A percentile compares a stretch with the other conserved stretches of the same genome.
These are phyloP conservation scores for Caretta caretta DNA, from an alignment of 2,113 vertebrate genomes.

Conservation along the genomic window DNA sequence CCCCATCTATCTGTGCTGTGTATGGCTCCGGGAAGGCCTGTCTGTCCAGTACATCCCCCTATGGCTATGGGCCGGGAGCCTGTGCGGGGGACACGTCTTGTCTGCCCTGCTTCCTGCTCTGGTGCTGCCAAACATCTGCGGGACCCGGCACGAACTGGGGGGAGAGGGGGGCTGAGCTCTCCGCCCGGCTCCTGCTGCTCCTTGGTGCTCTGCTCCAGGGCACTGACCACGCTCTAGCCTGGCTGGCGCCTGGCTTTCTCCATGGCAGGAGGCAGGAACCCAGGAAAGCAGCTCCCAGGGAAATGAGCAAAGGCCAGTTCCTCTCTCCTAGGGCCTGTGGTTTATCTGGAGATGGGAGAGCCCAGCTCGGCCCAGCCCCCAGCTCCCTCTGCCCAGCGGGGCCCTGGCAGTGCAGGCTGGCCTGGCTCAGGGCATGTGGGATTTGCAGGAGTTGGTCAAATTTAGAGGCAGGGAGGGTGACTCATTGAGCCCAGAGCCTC, in stretches of 20 bases:
- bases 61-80: background rate
- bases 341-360: background rate
- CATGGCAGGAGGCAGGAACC: too few relatives aligned
- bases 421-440: background rate
- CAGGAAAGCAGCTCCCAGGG: background rate
- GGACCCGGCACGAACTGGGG: background rate
- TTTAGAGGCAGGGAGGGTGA: conserved; percentile 34
- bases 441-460: conserved; percentile 7
- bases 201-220: background rate
- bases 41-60: background rate
- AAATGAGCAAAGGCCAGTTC: background rate
- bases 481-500: conserved; percentile 73
- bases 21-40: background rate
- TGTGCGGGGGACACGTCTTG: background rate
- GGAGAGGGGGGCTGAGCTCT: too few relatives aligned
- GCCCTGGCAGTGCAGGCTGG: background rate
- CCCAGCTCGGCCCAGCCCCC: background rate
- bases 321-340: background rate
- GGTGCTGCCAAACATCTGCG: background rate
- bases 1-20: background rate
- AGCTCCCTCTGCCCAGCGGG: background rate
- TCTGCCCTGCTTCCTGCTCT: background rate
- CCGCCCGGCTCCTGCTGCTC: background rate
- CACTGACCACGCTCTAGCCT: background rate
- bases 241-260: background rate